These are phyloP conservation scores for Pterocles burchelli DNA, from an alignment of 2,113 vertebrate genomes.

Conservation along the genomic window DNA sequence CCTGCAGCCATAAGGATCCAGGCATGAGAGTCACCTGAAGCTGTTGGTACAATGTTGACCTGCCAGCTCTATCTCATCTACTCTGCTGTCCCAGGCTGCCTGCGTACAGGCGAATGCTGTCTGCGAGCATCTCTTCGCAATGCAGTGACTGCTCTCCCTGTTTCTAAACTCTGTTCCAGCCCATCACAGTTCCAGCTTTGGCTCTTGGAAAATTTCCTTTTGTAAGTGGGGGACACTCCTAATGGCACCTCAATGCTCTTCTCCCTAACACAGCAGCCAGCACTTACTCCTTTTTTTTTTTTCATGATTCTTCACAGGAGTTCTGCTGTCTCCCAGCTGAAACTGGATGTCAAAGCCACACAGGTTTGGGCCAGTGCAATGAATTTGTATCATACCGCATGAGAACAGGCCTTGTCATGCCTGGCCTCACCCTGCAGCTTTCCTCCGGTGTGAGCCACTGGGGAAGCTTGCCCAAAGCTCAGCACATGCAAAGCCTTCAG, in stretches of 20 bases:
- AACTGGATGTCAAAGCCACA: neutral
- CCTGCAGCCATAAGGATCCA: neutral
- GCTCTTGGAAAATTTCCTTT: neutral
- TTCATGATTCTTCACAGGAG: neutral
- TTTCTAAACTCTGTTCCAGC: neutral
- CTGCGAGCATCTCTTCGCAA: rapidly evolving
- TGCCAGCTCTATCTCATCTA: neutral
- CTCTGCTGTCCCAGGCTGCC: neutral
- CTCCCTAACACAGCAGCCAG: neutral
- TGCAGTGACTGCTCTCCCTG: rapidly evolving
- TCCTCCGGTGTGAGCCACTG: neutral
- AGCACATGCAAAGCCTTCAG: neutral
- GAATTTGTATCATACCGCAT: neutral
- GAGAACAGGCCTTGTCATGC: neutral
- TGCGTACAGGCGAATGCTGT: neutral
- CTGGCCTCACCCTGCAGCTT: slow-evolving; percentile 30
- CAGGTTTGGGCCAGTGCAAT: slow-evolving; percentile 22
- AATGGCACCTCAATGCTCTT: neutral
- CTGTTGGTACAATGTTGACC: neutral
- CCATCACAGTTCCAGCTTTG: neutral
- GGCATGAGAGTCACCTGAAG: neutral
- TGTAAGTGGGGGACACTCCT: rapidly evolving
- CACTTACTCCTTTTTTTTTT: neutral
- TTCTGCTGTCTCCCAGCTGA: neutral
- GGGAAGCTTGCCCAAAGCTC: neutral